These are phyloP conservation scores for Lytechinus variegatus DNA, from an alignment of 35 echinoderm and acorn worm species.

Conservation along the genomic window DNA sequence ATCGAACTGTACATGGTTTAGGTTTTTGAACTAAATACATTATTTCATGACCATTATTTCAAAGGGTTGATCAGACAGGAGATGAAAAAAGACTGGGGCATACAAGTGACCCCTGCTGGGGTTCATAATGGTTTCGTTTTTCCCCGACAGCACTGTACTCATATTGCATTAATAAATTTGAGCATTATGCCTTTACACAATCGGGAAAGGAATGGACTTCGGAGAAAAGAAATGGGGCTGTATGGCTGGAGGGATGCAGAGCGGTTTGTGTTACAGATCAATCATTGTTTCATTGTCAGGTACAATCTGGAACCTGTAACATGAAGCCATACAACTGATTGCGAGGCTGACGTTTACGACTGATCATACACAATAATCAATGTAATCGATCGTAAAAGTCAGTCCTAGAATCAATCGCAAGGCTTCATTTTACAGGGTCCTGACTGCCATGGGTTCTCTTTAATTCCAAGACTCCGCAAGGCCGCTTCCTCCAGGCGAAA, in stretches of 20 bases:
- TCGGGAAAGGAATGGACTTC: neutral
- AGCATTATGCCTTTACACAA: neutral
- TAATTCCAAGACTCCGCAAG: neutral
- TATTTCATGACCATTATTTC: neutral
- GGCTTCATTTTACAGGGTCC: too few relatives aligned
- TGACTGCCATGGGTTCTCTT: neutral
- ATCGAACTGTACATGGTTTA: too few relatives aligned
- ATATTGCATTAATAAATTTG: slow-evolving; percentile 7
- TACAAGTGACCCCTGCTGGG: neutral
- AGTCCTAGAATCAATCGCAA: too few relatives aligned
- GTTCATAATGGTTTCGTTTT: neutral
- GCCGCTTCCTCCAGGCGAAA: neutral
- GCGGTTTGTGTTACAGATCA: neutral
- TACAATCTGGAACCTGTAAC: neutral
- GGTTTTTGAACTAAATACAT: neutral
- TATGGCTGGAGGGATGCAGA: neutral
- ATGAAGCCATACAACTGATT: too few relatives aligned
- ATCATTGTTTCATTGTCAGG: slow-evolving; percentile 11
- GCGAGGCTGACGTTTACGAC: too few relatives aligned
- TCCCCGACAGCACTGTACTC: neutral
- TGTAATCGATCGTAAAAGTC: too few relatives aligned
- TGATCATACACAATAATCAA: too few relatives aligned
- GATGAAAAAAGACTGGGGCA: neutral
- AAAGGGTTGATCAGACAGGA: neutral
- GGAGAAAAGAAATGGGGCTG: neutral